Base-by-base conservation (phyloP, 2,113 vertebrate species). In the Glaucidium brasilianum region DNA sequence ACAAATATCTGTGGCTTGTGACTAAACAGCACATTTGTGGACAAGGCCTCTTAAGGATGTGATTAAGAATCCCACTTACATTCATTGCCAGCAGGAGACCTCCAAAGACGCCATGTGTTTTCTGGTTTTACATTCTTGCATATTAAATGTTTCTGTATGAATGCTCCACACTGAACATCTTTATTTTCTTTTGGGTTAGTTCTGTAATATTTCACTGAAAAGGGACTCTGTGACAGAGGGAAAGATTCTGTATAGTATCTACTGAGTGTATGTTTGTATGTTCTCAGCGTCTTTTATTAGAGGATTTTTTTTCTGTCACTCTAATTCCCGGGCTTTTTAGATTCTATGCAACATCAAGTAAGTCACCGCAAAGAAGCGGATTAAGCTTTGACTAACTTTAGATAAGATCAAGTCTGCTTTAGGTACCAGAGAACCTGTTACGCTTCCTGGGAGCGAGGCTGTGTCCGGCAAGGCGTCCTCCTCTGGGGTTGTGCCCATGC, bases 31-130 rank as follows among this genome's bases (percentile, higher is more conserved):
- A 18, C 10, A 0, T 53, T 64, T 17, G 32, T 67, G 87, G 90
- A 73, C 69, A 17, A 76, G 69, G 78, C 74, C 41, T 90, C 79
- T 68, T 73, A 35, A 72, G 79, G 55, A 68, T 17, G 49, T 78
- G 79, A 58, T 71, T 82, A 50, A 91, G 88, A 55, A 74, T 82
- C 81, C 66, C 76, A 45, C 80, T 81, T 89, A 68, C 12, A 5
- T 71, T 95, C 78, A 45, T 85, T 84, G 88, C 73, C 83, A 75
- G 88, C 94, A 84, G 78, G 94, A 95, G 94, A 84, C 68, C 79
- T 88, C 52, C 63, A 45, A 55, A 83, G 78, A 53, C 60, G 79
- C 73, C 52, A 12, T 50, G 88, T 76, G 79, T 76, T 71, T 64
- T n/a, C 82, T 90, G 72, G 9, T 72, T 84, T 76, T 84, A 63